These are phyloP conservation scores for Pseudolaguvia tuberculata DNA, from an alignment of 2,113 vertebrate genomes.

Conservation along the genomic window DNA sequence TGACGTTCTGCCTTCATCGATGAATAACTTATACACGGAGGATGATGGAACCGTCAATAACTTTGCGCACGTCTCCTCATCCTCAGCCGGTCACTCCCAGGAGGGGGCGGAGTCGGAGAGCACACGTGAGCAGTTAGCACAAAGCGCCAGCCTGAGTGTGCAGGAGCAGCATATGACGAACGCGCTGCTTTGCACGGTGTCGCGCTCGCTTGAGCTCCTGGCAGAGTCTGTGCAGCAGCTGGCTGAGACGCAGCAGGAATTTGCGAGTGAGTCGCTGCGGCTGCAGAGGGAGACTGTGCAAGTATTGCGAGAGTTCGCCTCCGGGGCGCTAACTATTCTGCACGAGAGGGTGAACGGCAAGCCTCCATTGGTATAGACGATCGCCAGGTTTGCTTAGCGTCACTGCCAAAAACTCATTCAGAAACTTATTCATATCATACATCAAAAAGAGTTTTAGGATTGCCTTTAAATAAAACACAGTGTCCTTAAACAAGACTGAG, in stretches of 20 bases:
- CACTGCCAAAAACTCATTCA: background rate
- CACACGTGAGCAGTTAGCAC: slow-evolving; percentile 42
- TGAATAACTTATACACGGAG: slow-evolving; percentile 38
- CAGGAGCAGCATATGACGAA: slow-evolving; percentile 72
- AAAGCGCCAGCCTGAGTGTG: slow-evolving; percentile 64
- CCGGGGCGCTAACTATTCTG: slow-evolving; percentile 66
- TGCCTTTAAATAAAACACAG: background rate
- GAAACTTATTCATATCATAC: background rate
- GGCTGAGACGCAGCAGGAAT: slow-evolving; percentile 73
- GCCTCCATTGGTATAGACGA: slow-evolving; percentile 56
- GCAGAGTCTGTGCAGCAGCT: slow-evolving; percentile 73
- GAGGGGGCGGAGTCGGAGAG: slow-evolving; percentile 18
- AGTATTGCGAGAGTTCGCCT: slow-evolving; percentile 70
- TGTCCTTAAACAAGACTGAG: background rate
- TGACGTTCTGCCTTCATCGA: slow-evolving; percentile 38
- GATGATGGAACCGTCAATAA: slow-evolving; percentile 43
- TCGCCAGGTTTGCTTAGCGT: too few relatives aligned
- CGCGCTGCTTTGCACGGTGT: slow-evolving; percentile 66
- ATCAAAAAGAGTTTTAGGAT: background rate
- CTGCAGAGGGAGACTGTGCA: slow-evolving; percentile 72
- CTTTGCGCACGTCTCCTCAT: slow-evolving; percentile 44
- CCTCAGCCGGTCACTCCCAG: slow-evolving; percentile 10
- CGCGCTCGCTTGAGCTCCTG: slow-evolving; percentile 71
- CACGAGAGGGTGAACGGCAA: slow-evolving; percentile 73
- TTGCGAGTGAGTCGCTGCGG: slow-evolving; percentile 68